A percentile compares a stretch with the other conserved stretches of the same genome.
Conservation (phyloP, 2,888 invertebrate species). For the Diaprepes abbreviatus region DNA sequence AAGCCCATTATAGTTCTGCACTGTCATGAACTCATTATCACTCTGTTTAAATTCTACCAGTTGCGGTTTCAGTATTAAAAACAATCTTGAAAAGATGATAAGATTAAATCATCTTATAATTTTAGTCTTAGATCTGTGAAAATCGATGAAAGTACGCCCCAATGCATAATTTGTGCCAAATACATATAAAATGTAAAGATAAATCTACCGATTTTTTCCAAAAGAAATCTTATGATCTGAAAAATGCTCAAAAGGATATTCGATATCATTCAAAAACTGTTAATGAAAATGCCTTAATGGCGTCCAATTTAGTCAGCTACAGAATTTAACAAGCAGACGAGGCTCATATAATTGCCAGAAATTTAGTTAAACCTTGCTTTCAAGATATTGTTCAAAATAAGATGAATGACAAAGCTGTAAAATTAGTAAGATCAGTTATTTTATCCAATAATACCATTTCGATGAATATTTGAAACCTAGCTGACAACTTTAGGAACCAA, state of each 20-base stretch:
- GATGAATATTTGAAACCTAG: conserved; percentile 18
- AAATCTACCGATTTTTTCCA: not conserved
- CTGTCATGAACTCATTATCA: no score
- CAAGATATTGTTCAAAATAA: not conserved
- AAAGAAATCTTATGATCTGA: not conserved
- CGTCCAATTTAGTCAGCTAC: conserved; percentile 33
- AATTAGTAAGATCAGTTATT: not conserved
- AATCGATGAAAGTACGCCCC: no score
- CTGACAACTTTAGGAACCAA: no score
- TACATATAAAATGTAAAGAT: not conserved
- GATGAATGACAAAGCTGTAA: not conserved
- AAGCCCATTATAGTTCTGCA: no score
- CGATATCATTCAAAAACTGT: conserved; percentile 8
- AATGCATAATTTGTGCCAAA: no score
- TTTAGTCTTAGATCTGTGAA: no score
- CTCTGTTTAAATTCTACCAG: no score
- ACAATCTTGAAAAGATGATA: no score
- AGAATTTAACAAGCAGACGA: conserved; percentile 26
- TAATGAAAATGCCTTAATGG: conserved; percentile 31
- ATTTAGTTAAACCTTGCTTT: not conserved
- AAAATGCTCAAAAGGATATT: not conserved
- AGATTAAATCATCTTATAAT: no score
- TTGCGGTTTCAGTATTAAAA: no score
- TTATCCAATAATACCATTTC: conserved; percentile 6
- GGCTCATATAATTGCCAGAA: not conserved